Evolutionary conservation across 2,888 invertebrate genomes (phyloP), one percentile per base, ranked within the genome.

Genomic region (Leucania comma): DNA sequence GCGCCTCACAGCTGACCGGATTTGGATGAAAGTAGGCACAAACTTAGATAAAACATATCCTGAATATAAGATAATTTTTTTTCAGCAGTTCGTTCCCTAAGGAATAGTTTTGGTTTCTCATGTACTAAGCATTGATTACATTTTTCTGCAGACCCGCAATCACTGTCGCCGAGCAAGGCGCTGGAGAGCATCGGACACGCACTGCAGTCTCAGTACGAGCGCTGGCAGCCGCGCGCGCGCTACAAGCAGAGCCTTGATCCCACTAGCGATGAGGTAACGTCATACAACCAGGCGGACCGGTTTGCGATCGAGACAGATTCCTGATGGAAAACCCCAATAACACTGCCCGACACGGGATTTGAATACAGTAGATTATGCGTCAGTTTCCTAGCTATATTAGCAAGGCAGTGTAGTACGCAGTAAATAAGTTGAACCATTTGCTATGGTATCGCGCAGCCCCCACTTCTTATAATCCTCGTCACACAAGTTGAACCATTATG

Each of bases 171-270:
- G 12, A 97, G 97, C 82, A 99, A 99, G 94, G 99, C 99, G 0
- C 96, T 99, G 86, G 99, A 99, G 93, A 97, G 97, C 64, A 99
- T 99, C 75, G 99, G 99, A 0, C 97, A 97, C 57, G 98, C 97
- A 89, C 96, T 99, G 69, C 99, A 99, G 93, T 97, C 98, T 87
- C 99, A 99, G 91, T 99, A 99, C 91, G 99, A 99, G 95, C 97
- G 99, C 74, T 99, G 99, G 99, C 99, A 99, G 92, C 99, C 99
- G 10, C 96, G 99, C 60, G 99, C 99, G 0, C 97, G 99, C 9
- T 99, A 99, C 94, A 99, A 99, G 96, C 99, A 99, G 92, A 98
- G 98, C 57, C 97, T 99, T 66, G 99, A 99, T 95, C 99, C 99
- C 10, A 99, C 99, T 3, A 98, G 98, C 3, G 99, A 99, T 51